These are phyloP conservation scores for Vanessa atalanta DNA, from an alignment of 1,140 invertebrate genomes.

Conservation along the genomic window DNA sequence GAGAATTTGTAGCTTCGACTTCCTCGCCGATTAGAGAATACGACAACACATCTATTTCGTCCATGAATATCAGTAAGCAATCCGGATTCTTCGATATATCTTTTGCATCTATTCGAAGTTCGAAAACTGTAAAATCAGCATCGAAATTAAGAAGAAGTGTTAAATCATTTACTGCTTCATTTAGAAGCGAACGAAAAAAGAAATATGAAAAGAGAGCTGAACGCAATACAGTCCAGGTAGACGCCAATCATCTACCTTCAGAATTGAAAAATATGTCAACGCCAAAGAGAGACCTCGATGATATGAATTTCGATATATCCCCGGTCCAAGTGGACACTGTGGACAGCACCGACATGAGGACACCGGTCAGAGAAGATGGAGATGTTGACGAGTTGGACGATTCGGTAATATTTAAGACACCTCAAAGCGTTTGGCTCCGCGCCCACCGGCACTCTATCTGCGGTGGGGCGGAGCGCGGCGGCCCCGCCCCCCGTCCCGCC, in stretches of 20 bases:
- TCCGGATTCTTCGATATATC: conserved; percentile 80
- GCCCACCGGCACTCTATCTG: conserved; percentile 62
- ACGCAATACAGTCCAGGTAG: conserved; percentile 68
- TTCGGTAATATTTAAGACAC: conserved; percentile 70
- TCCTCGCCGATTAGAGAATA: conserved; percentile 77
- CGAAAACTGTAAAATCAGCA: conserved; percentile 76
- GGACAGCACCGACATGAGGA: conserved; percentile 65
- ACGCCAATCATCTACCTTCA: conserved; percentile 59
- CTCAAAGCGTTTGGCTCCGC: conserved; percentile 63
- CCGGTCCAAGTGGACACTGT: conserved; percentile 75
- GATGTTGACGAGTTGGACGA: conserved; percentile 69
- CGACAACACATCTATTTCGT: conserved; percentile 75
- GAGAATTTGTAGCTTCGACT: conserved; percentile 73
- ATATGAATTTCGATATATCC: conserved; percentile 74
- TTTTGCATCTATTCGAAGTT: conserved; percentile 73
- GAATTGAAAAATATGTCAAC: conserved; percentile 68
- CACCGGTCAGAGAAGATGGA: conserved; percentile 45
- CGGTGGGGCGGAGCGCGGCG: conserved; percentile 50
- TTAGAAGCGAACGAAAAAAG: conserved; percentile 79
- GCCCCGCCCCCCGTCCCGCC: conserved; percentile 30
- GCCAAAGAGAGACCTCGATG: conserved; percentile 66
- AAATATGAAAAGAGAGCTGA: conserved; percentile 76
- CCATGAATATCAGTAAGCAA: conserved; percentile 76
- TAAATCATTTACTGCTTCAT: conserved; percentile 79
- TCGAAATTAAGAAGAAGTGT: conserved; percentile 77